phyloP scores from a whole-genome alignment of 2,888 invertebrate species.

The Brenthis daphne region DNA sequence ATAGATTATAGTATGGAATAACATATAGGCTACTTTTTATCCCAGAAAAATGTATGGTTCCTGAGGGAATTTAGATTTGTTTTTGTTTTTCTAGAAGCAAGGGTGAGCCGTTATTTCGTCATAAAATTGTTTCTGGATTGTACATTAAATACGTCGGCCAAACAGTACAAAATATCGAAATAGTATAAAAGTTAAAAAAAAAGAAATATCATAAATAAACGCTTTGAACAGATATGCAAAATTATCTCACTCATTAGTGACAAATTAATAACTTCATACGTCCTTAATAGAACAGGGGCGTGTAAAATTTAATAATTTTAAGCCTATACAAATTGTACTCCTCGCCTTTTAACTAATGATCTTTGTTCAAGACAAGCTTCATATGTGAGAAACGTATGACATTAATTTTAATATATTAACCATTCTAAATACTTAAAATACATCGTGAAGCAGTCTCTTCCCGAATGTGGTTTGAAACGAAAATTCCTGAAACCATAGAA shows the following conservation, averaged over 20 bases:
- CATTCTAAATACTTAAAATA: constrained; percentile 9
- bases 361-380: constrained; percentile 36
- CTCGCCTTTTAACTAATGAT: constrained; percentile 39
- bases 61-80: no score
- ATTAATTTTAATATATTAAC: constrained; percentile 29
- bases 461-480: no score
- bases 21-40: no score
- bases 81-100: no score
- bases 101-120: no score
- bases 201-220: constrained; percentile 25
- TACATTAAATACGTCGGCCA: no score
- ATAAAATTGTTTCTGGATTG: no score
- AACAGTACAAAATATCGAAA: no score
- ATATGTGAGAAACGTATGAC: constrained; percentile 32
- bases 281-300: constrained; percentile 39
- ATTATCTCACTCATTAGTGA: constrained; percentile 38
- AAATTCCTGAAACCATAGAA: no score
- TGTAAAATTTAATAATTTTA: constrained; percentile 38
- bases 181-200: not conserved
- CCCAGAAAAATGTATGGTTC: no score
- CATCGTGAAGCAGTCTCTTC: not conserved
- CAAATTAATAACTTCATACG: constrained; percentile 40
- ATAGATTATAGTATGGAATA: no score
- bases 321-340: constrained; percentile 40
- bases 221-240: constrained; percentile 26